Evolutionary conservation across 2,888 invertebrate species (phyloP).

Genomic region (Camptogramma bilineatum): DNA sequence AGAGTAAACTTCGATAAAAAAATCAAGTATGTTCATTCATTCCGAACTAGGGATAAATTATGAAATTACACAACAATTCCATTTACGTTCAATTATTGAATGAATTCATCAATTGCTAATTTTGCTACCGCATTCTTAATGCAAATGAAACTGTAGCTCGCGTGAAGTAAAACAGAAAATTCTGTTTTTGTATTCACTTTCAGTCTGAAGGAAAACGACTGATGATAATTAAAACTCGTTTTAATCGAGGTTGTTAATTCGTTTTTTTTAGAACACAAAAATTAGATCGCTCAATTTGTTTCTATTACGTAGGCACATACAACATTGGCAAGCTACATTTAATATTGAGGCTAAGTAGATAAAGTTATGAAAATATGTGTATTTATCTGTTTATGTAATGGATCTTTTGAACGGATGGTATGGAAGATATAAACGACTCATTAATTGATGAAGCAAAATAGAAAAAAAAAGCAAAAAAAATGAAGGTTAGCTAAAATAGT

Average conservation of each 20-base stretch:
- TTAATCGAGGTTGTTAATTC: slow-evolving; percentile 50
- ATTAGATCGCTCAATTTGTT: slow-evolving; percentile 40
- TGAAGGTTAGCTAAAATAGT: too few species aligned
- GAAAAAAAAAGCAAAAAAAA: too few species aligned
- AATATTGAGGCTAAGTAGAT: slow-evolving; percentile 18
- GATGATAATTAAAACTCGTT: slow-evolving; percentile 41
- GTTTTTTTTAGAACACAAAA: slow-evolving; percentile 44
- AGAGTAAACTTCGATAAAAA: not conserved
- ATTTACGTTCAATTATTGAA: slow-evolving; percentile 21
- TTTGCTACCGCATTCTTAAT: slow-evolving; percentile 34
- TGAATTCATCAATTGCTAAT: slow-evolving; percentile 23
- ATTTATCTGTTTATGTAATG: slow-evolving; percentile 11
- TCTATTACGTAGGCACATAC: slow-evolving; percentile 39
- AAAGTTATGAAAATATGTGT: slow-evolving; percentile 3
- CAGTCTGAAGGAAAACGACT: slow-evolving; percentile 48
- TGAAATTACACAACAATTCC: slow-evolving; percentile 11
- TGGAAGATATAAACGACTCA: too few species aligned
- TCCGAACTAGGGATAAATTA: slow-evolving; percentile 1
- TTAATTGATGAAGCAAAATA: too few species aligned
- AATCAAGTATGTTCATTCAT: not conserved
- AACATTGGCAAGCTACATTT: slow-evolving; percentile 23
- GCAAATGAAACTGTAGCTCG: slow-evolving; percentile 36
- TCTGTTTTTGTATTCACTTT: slow-evolving; percentile 48
- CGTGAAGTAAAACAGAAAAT: slow-evolving; percentile 49
- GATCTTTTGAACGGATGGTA: not conserved